Base-by-base conservation (phyloP, 2,888 invertebrate genomes). In the Ectemnius cavifrons region DNA sequence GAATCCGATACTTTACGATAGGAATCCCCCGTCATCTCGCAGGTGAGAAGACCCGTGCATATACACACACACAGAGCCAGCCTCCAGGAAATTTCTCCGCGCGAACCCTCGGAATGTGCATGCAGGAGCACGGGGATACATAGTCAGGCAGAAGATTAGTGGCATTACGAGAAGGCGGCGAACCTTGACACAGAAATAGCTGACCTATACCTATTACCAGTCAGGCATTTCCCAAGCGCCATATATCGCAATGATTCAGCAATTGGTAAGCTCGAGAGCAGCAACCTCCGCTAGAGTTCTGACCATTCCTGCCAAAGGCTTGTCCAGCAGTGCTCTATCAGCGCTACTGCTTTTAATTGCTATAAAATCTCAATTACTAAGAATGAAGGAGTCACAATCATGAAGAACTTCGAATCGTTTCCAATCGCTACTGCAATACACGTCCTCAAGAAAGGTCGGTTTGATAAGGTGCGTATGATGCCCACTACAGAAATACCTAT, bases 351-450 rank as follows among this genome's bases (percentile, higher is more conserved):
- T 77, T 85, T 85, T 86, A 83, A 85, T 85, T 83, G 86, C 84
- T 85, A 87, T 87, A 88, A 85, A 86, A 87, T 84, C 84, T 88
- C 87, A 87, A 88, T 88, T 87, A 86, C 84, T 69, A 68, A 61
- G 83, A 86, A 88, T 87, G 84, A 66, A 64, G 37, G 52, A 2
- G 6, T 52, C 52, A 3, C 52, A 52, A 52, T 16, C 52, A 52
- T 52, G 14, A 5, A 11, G 16, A 23, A 23, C 23, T 2, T 23
- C 3, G 23, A 23, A 23, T 23, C 3, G 0, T 37, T 37, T 37
- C 8, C 37, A 11, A 4, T 37, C 37, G 37, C 8, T 4, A 13
- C 2, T 16, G 16, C 14, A 1, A 13, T 14, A 16, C 52, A 52
- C 4, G 52, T 4, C 52, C 14, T 16, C 52, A 16, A 52, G 52